Evolutionary conservation across 2,113 vertebrate genomes (phyloP).

Genomic region (Larimichthys crocea): DNA sequence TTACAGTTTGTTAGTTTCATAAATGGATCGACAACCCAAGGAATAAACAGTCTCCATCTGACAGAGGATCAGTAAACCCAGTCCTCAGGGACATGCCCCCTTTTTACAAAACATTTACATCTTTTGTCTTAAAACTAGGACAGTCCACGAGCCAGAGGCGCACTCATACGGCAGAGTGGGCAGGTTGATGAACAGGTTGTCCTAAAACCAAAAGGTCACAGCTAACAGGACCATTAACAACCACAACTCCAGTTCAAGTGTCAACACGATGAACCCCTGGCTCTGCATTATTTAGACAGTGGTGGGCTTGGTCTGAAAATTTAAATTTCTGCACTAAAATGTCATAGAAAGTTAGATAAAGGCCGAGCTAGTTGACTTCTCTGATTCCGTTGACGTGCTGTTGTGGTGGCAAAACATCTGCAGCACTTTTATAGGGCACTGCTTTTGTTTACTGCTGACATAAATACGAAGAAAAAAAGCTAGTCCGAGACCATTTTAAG

Average conservation of each 20-base stretch:
- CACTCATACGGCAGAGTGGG: background rate
- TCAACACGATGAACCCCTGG: background rate
- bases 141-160: conserved; percentile 16
- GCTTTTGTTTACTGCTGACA: background rate
- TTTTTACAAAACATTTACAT: conserved; percentile 39
- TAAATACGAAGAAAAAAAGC: background rate
- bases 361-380: background rate
- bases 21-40: conserved; percentile 38
- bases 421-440: background rate
- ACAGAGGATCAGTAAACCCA: background rate
- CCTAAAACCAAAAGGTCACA: background rate
- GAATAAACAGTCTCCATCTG: conserved; percentile 29
- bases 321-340: no score
- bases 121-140: conserved; percentile 40
- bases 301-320: background rate
- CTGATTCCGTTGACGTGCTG: background rate
- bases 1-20: conserved; percentile 41
- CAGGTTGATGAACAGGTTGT: background rate
- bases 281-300: background rate
- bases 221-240: conserved; percentile 7
- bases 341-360: no score
- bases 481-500: background rate
- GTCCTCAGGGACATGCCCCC: conserved; percentile 18
- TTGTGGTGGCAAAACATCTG: background rate
- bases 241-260: background rate